Evolutionary conservation across 2,888 invertebrate species (phyloP), one percentile per base, ranked within the genome.

Genomic region (Eueremaeus valkanovi): DNA sequence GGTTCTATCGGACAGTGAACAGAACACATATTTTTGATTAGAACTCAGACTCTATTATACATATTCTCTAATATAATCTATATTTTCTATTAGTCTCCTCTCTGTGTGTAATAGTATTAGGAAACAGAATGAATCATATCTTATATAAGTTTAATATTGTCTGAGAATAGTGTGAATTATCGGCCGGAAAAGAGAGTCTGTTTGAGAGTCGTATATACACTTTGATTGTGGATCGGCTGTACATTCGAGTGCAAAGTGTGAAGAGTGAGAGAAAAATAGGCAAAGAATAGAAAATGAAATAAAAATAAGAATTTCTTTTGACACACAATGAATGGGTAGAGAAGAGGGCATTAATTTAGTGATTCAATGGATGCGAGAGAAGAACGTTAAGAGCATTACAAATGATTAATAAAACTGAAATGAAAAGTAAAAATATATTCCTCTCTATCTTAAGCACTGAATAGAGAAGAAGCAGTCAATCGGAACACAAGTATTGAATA

Each of bases 1-100:
- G 92, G 89, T 81, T 91, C 92, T 90, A 80, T 40, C 79, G 77
- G 73, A 72, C 49, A 55, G 73, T 73, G 21, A 61, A 36, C 11
- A 16, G 5, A 40, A 24, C 13, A 24, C 16, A 58, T n/a, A n/a
- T n/a, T 63, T 31, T 61, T 61, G 2, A 63, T 63, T 31, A 24
- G 11, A 40, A 3, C 9, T 1, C n/a, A 29, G 33, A 18, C 18
- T 16, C 13, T 61, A 18, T 33, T 61, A 13, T 33, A 8, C 5
- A n/a, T 36, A 3, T 27, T 55, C 55, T 55, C 21, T 33, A 6
- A 18, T n/a, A n/a, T n/a, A n/a, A n/a, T n/a, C n/a, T n/a, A n/a
- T n/a, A n/a, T n/a, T n/a, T n/a, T n/a, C n/a, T n/a, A n/a, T n/a
- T n/a, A n/a, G n/a, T n/a, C n/a, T n/a, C n/a, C n/a, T n/a, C 29